A percentile compares a stretch with the other conserved stretches of the same genome.
phyloP scores from a whole-genome alignment of 2,888 invertebrate genomes.

The Lucinisca nassula region DNA sequence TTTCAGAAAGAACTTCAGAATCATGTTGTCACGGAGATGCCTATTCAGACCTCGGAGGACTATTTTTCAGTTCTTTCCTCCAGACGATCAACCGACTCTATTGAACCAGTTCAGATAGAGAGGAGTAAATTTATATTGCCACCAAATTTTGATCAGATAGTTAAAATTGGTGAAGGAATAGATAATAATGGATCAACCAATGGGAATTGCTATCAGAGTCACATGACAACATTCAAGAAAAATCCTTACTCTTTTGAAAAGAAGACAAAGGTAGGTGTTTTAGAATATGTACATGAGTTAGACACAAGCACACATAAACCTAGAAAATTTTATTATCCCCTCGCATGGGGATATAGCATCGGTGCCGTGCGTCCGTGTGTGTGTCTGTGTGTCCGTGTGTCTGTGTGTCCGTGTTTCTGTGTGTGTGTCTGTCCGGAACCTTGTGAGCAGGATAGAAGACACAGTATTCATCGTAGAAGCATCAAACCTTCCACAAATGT shows the following conservation, averaged over 20 bases:
- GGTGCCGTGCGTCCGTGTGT: too few relatives aligned
- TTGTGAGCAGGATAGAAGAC: too few relatives aligned
- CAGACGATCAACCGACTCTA: conserved; percentile 62
- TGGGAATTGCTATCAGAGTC: conserved; percentile 77
- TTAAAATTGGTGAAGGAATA: neutral
- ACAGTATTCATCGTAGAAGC: too few relatives aligned
- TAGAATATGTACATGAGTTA: too few relatives aligned
- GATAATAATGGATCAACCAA: conserved; percentile 27
- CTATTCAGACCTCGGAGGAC: conserved; percentile 70
- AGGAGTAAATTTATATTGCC: conserved; percentile 79
- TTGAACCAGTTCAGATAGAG: conserved; percentile 65
- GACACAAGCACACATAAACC: too few relatives aligned
- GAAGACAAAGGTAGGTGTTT: conserved; percentile 66
- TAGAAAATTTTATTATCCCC: too few relatives aligned
- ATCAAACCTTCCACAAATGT: too few relatives aligned
- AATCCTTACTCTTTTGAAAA: conserved; percentile 75
- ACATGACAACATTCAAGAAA: conserved; percentile 76
- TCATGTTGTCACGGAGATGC: conserved; percentile 78
- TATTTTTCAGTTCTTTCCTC: conserved; percentile 76
- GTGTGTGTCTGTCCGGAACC: too few relatives aligned
- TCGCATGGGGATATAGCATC: too few relatives aligned
- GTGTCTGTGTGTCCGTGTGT: too few relatives aligned
- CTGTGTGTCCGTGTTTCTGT: too few relatives aligned
- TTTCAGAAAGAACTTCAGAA: conserved; percentile 81
- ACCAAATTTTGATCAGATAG: conserved; percentile 63